Conservation (phyloP, 2,797 vertebrate genomes). For the Mormyrus hasselquistii region DNA sequence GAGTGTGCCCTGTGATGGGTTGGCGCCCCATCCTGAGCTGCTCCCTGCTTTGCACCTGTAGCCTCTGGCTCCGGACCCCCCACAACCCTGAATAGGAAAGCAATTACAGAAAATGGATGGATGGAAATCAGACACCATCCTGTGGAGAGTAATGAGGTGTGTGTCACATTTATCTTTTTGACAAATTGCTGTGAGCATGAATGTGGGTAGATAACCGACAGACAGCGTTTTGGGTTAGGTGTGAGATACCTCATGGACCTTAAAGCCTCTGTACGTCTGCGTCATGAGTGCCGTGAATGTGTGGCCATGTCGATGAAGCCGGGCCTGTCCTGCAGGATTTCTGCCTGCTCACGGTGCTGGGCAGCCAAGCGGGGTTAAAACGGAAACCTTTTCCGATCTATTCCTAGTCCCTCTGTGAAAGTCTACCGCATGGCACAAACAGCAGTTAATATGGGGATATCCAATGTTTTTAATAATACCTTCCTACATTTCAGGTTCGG, state of each 20-base stretch:
- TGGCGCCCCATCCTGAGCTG: neutral
- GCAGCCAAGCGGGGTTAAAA: neutral
- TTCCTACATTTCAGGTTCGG: constrained; percentile 4
- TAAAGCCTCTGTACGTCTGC: neutral
- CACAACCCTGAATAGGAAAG: neutral
- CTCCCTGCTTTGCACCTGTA: neutral
- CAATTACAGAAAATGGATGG: neutral
- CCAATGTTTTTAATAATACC: constrained; percentile 11
- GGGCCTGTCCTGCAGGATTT: neutral
- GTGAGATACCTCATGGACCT: neutral
- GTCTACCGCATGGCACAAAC: neutral
- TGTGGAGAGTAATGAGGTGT: neutral
- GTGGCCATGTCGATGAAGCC: neutral
- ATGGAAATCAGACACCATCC: neutral
- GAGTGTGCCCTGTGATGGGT: neutral
- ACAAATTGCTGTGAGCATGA: neutral
- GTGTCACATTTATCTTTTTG: neutral
- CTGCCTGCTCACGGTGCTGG: neutral
- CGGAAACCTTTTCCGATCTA: neutral
- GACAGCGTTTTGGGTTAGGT: neutral
- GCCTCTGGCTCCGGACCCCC: neutral
- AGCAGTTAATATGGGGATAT: neutral
- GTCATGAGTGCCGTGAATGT: neutral
- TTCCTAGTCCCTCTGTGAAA: neutral
- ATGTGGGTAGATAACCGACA: neutral